Percentiles rank a stretch among this genome's conserved stretches.
Conservation (phyloP, 1,140 invertebrate species). For the Steinernema feltiae region DNA sequence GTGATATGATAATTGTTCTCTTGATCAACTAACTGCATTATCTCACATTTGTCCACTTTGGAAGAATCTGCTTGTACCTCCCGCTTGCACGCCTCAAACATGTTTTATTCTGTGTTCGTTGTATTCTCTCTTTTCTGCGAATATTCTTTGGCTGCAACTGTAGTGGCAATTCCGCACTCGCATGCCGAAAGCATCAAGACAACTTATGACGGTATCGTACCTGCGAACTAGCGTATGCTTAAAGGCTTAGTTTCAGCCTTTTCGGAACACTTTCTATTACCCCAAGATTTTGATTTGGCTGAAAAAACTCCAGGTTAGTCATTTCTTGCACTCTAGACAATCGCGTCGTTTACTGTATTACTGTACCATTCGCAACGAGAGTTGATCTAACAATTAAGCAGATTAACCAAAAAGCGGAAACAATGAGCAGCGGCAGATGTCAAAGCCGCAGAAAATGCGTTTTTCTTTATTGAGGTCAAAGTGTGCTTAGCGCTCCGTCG, state of each 20-base stretch:
- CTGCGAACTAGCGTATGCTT: neutral
- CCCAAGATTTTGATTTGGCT: slow-evolving; percentile 56
- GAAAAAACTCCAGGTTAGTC: slow-evolving; percentile 41
- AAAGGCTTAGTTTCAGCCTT: slow-evolving; percentile 31
- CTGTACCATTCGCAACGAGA: too few relatives aligned
- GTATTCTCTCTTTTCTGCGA: neutral
- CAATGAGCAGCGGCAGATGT: too few relatives aligned
- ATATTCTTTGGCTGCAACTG: neutral
- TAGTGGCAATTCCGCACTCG: neutral
- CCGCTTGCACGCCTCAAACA: neutral
- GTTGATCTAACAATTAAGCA: too few relatives aligned
- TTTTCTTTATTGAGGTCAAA: neutral
- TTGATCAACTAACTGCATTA: too few relatives aligned
- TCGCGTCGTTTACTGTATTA: too few relatives aligned
- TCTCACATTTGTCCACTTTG: too few relatives aligned
- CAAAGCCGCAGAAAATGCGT: too few relatives aligned
- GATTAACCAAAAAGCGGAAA: too few relatives aligned
- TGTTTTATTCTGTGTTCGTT: neutral
- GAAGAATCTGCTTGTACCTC: too few relatives aligned
- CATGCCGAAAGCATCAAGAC: neutral
- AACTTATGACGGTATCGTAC: neutral
- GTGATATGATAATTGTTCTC: too few relatives aligned
- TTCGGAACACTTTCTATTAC: slow-evolving; percentile 47
- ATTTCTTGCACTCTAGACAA: slow-evolving; percentile 8
- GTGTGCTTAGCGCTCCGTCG: neutral